Evolutionary conservation across 1,140 invertebrate genomes (phyloP).

Genomic region (Temnothorax curvispinosus): DNA sequence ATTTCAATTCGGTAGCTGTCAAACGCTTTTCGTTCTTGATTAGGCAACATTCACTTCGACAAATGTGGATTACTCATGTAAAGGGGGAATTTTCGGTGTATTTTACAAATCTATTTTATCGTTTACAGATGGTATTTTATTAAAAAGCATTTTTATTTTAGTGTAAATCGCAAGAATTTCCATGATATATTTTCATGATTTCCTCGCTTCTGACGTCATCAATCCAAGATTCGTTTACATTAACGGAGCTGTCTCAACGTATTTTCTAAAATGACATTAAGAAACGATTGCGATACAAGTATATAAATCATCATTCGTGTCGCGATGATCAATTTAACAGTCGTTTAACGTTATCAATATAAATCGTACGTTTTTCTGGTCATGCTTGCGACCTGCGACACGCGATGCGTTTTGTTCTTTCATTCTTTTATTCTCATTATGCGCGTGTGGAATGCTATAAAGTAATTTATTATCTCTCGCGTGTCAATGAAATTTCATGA

Average conservation of each 20-base stretch:
- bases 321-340: neutral
- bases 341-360: neutral
- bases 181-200: too few relatives aligned
- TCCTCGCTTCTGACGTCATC: too few relatives aligned
- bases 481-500: conserved; percentile 51
- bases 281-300: neutral
- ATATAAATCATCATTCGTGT: neutral
- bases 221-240: neutral
- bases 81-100: too few relatives aligned
- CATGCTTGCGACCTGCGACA: too few relatives aligned
- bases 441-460: neutral
- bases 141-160: too few relatives aligned
- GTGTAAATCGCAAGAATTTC: too few relatives aligned
- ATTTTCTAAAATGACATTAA: conserved; percentile 7
- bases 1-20: too few relatives aligned
- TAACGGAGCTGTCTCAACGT: neutral
- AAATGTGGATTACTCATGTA: too few relatives aligned
- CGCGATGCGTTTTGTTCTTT: neutral
- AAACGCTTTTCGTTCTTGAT: too few relatives aligned
- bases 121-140: too few relatives aligned
- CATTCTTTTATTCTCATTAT: neutral
- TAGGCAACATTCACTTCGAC: too few relatives aligned
- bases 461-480: conserved; percentile 36
- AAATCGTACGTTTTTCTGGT: neutral
- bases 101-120: too few relatives aligned